Conservation (phyloP, 2,113 vertebrate species). For the Potamarius usumacintae region DNA sequence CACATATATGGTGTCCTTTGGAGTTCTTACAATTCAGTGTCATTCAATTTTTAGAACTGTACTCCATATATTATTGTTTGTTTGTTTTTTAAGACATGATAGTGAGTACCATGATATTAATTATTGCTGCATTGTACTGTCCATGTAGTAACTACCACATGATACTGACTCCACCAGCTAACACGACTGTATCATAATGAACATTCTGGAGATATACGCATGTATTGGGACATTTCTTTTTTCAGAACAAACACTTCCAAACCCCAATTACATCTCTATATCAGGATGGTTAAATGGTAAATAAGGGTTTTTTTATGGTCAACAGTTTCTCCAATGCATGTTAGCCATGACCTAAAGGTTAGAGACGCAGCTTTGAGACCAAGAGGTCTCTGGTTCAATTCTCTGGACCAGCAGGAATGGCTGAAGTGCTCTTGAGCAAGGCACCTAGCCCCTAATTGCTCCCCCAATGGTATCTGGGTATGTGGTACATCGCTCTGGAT, state of each 20-base stretch:
- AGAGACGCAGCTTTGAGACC: too few relatives aligned
- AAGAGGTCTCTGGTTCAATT: too few relatives aligned
- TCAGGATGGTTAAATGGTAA: neutral
- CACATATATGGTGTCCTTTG: neutral
- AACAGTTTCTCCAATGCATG: neutral
- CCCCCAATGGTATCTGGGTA: too few relatives aligned
- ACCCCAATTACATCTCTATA: neutral
- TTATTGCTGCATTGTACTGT: neutral
- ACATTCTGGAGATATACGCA: neutral
- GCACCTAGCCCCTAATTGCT: too few relatives aligned
- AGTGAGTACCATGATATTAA: neutral
- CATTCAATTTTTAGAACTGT: neutral
- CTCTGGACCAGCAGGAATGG: too few relatives aligned
- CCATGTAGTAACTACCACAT: neutral
- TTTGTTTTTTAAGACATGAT: neutral
- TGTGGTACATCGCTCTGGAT: too few relatives aligned
- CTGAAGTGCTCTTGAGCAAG: too few relatives aligned
- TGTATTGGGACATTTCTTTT: neutral
- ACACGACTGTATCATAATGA: too few relatives aligned
- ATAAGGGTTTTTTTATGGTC: neutral
- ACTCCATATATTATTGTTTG: neutral
- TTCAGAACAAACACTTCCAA: neutral
- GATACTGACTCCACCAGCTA: too few relatives aligned
- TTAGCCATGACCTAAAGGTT: neutral
- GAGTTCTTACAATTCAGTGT: neutral